These are phyloP conservation scores for Heterodera carotae DNA, from an alignment of 1,140 invertebrate species.

Conservation along the genomic window DNA sequence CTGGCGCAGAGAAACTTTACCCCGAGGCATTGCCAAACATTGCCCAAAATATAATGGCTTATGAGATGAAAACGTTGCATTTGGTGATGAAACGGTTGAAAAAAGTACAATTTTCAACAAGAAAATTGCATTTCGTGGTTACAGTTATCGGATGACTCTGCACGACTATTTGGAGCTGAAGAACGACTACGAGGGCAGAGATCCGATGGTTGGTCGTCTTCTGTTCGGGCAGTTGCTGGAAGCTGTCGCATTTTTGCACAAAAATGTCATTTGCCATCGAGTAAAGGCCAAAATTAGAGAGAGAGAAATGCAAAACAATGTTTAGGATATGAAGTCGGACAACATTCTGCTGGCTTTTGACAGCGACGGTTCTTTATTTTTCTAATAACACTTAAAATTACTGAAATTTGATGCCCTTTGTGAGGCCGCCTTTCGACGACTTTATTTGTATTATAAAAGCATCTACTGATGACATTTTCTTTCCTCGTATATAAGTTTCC, in stretches of 20 bases:
- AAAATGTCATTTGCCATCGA: slow-evolving; percentile 45
- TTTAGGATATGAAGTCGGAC: slow-evolving; percentile 46
- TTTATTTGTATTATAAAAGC: no score
- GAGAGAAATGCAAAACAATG: slow-evolving; percentile 14
- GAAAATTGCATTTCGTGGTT: not conserved
- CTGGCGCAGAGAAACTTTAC: slow-evolving; percentile 40
- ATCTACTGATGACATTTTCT: no score
- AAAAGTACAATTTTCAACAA: slow-evolving; percentile 7
- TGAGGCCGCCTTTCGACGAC: no score
- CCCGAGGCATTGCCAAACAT: slow-evolving; percentile 47
- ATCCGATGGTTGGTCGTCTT: slow-evolving; percentile 28
- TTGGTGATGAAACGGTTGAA: slow-evolving; percentile 51
- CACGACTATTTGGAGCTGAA: slow-evolving; percentile 43
- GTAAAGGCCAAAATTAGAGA: slow-evolving; percentile 45
- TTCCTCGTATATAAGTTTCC: slow-evolving; percentile 22
- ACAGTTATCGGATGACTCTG: slow-evolving; percentile 52
- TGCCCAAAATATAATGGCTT: slow-evolving; percentile 20
- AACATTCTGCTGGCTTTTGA: slow-evolving; percentile 51
- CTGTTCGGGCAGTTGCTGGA: slow-evolving; percentile 54
- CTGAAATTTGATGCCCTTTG: no score
- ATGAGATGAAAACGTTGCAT: slow-evolving; percentile 46
- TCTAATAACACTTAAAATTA: no score
- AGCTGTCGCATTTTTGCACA: slow-evolving; percentile 48
- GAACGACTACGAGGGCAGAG: slow-evolving; percentile 37
- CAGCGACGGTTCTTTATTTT: slow-evolving; percentile 37